These are phyloP conservation scores for Bombylius discolor DNA, from an alignment of 2,888 invertebrate species.

Conservation along the genomic window DNA sequence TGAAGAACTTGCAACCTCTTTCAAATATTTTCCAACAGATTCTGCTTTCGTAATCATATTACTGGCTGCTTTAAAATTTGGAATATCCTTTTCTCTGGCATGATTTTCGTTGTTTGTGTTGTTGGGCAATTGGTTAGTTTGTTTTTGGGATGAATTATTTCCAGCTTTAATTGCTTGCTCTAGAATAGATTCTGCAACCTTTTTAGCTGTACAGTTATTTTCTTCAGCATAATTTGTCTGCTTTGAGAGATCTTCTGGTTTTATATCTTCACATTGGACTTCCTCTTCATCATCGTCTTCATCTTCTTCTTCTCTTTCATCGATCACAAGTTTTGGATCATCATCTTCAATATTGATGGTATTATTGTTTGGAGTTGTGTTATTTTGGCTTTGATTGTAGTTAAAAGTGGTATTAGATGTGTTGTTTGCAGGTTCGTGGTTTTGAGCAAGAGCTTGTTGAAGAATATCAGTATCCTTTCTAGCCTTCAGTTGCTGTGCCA, in stretches of 20 bases:
- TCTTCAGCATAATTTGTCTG: conserved; percentile 18
- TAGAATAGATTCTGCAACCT: conserved; percentile 46
- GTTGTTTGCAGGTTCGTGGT: conserved; percentile 15
- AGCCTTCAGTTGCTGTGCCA: conserved; percentile 63
- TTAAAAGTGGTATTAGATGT: conserved; percentile 12
- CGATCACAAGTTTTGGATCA: conserved; percentile 37
- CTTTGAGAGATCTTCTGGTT: conserved; percentile 17
- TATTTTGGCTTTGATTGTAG: conserved; percentile 17
- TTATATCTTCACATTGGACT: conserved; percentile 13
- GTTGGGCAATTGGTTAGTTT: background rate
- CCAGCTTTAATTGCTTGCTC: conserved; percentile 38
- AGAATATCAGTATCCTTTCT: conserved; percentile 36
- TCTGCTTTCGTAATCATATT: conserved; percentile 44
- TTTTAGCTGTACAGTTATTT: conserved; percentile 40
- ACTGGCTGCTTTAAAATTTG: conserved; percentile 43
- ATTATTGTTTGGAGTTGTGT: conserved; percentile 1
- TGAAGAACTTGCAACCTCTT: conserved; percentile 33
- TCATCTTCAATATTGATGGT: conserved; percentile 41
- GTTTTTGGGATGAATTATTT: conserved; percentile 10
- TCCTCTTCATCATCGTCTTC: conserved; percentile 20
- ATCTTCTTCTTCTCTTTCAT: conserved; percentile 31
- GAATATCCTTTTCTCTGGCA: conserved; percentile 37
- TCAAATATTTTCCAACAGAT: conserved; percentile 31
- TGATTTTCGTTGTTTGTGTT: conserved; percentile 1
- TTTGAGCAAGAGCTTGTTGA: conserved; percentile 33